Conservation (phyloP, 2,113 vertebrate species). For the Collichthys lucidus region DNA sequence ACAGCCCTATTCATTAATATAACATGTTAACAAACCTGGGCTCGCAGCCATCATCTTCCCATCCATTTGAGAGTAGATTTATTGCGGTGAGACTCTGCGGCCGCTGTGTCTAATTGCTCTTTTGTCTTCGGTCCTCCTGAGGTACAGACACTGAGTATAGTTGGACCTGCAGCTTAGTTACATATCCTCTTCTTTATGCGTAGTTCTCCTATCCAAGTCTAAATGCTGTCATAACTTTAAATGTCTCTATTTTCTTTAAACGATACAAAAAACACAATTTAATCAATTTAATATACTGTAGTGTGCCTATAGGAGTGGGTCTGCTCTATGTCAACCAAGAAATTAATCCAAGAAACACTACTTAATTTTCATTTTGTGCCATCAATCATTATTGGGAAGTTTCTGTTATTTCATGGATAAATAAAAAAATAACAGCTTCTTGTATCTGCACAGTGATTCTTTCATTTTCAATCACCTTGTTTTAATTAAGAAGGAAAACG, state of each 20-base stretch:
- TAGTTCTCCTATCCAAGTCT: neutral
- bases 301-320: neutral
- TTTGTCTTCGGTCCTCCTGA: slow-evolving; percentile 63
- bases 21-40: slow-evolving; percentile 66
- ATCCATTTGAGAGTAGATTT: slow-evolving; percentile 66
- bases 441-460: slow-evolving; percentile 40
- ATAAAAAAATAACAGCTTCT: neutral
- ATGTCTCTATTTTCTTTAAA: neutral
- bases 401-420: slow-evolving; percentile 4
- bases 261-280: neutral
- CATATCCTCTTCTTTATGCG: slow-evolving; percentile 15
- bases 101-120: slow-evolving; percentile 64
- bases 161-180: slow-evolving; percentile 8
- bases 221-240: neutral
- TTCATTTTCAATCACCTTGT: slow-evolving; percentile 64
- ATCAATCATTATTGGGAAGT: slow-evolving; percentile 22
- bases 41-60: slow-evolving; percentile 59
- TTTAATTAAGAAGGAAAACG: slow-evolving; percentile 76
- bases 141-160: slow-evolving; percentile 18
- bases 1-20: slow-evolving; percentile 57
- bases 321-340: neutral
- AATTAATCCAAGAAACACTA: neutral
- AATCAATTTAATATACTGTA: neutral
- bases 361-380: neutral
- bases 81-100: slow-evolving; percentile 61